Conservation (phyloP, 2,113 vertebrate genomes). For the Corapipo altera region DNA sequence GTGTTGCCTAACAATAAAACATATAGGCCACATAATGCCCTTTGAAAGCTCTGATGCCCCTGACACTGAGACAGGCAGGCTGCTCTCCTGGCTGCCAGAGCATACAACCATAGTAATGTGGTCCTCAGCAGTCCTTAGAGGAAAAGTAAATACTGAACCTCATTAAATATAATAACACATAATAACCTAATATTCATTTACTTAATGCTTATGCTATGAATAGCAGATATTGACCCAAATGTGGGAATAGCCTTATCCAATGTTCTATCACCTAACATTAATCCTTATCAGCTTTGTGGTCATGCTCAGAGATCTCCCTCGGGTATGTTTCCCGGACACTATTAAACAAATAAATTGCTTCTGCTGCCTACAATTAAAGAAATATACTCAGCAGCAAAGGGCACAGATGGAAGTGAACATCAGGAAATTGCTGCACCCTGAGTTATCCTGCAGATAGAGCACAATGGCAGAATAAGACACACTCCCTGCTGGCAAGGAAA, state of each 20-base stretch:
- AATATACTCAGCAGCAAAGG: background rate
- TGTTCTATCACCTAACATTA: background rate
- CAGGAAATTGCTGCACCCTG: background rate
- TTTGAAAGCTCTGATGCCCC: background rate
- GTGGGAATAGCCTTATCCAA: background rate
- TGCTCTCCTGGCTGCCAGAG: background rate
- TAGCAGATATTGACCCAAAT: slow-evolving; percentile 7
- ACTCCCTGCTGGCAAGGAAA: background rate
- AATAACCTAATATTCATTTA: background rate
- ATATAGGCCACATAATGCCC: background rate
- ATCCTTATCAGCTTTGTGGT: slow-evolving; percentile 14
- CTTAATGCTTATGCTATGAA: background rate
- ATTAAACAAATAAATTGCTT: background rate
- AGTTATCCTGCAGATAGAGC: background rate
- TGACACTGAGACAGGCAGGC: background rate
- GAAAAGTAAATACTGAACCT: background rate
- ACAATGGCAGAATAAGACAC: background rate
- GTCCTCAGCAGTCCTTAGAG: background rate
- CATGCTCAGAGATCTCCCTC: background rate
- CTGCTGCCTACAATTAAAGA: background rate
- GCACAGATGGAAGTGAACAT: background rate
- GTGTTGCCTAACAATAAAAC: background rate
- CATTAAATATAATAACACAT: background rate
- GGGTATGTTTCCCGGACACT: background rate
- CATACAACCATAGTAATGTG: fast-evolving